phyloP scores from a whole-genome alignment of 2,113 vertebrate species.

The Cnemophilus loriae region DNA sequence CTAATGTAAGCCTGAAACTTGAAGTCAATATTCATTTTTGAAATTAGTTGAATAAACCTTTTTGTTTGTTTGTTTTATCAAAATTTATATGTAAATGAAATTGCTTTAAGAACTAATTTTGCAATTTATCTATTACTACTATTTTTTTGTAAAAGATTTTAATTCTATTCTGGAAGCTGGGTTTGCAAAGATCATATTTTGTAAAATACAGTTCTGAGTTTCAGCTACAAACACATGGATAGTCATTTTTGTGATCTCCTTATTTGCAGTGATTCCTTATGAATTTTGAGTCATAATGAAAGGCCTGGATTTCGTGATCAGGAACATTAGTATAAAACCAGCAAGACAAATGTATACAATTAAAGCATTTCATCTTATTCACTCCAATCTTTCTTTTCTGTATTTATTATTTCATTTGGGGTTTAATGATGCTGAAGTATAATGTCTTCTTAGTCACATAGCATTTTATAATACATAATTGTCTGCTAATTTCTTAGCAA shows the following conservation, averaged over 20 bases:
- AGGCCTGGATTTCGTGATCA: neutral
- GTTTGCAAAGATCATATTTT: neutral
- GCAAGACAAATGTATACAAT: neutral
- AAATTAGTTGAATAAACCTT: neutral
- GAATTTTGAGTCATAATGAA: neutral
- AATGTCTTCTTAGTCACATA: neutral
- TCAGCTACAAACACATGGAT: neutral
- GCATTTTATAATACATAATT: conserved; percentile 8
- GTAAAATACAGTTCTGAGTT: neutral
- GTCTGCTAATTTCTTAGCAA: conserved; percentile 3
- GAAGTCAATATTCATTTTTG: neutral
- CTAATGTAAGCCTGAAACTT: neutral
- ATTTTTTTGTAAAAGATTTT: rapidly evolving
- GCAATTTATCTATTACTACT: too few species aligned
- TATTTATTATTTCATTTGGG: neutral
- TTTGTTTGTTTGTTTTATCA: rapidly evolving
- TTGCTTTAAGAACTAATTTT: neutral
- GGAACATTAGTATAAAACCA: neutral
- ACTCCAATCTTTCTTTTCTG: neutral
- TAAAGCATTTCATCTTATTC: neutral
- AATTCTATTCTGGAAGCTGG: neutral
- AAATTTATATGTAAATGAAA: neutral
- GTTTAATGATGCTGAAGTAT: neutral
- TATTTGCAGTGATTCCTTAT: neutral
- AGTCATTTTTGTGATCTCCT: neutral